Evolutionary conservation across 1,140 invertebrate species (phyloP).

Genomic region (Papilio aristodemus): DNA sequence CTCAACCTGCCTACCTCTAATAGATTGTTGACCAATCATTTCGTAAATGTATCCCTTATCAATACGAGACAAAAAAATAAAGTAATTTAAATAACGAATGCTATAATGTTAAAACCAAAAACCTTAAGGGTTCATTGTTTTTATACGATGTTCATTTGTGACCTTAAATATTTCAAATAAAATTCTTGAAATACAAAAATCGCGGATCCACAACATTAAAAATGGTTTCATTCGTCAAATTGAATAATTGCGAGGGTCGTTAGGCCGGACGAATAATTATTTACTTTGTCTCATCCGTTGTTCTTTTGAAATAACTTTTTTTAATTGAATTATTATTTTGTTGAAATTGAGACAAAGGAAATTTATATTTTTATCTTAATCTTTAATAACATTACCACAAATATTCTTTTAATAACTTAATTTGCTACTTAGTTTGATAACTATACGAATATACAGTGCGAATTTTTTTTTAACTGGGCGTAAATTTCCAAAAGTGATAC

Average conservation of each 20-base stretch:
- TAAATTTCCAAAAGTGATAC: no score
- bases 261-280: constrained; percentile 26
- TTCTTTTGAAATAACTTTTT: not conserved
- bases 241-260: constrained; percentile 28
- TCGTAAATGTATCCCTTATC: no score
- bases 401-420: not conserved
- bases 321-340: constrained; percentile 7
- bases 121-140: not conserved
- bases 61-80: no score
- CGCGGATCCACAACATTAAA: constrained; percentile 11
- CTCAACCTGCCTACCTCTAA: no score
- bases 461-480: no score
- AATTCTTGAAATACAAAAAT: constrained; percentile 22
- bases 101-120: no score
- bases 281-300: constrained; percentile 19
- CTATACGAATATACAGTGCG: no score
- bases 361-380: not conserved
- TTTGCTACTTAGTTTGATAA: no score
- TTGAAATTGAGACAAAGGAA: constrained; percentile 21
- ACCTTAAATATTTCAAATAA: constrained; percentile 4
- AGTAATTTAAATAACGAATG: no score
- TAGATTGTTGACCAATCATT: no score
- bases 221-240: constrained; percentile 15
- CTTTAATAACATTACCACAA: not conserved
- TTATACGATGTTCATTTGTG: not conserved